These are phyloP conservation scores for Arge pagana DNA, from an alignment of 2,888 invertebrate species.

Conservation along the genomic window DNA sequence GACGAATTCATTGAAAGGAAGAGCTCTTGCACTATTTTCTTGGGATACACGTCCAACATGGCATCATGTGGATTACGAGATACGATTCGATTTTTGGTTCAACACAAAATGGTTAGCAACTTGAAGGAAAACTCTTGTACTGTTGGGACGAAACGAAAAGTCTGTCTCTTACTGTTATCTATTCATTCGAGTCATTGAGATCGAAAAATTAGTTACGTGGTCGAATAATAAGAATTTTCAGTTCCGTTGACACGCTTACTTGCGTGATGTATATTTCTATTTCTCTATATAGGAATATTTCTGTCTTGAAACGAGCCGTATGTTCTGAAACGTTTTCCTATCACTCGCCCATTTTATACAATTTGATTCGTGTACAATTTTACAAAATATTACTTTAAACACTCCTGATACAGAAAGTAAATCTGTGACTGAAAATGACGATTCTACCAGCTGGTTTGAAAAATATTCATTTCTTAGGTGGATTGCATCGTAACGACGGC, in stretches of 20 bases:
- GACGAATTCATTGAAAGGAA: conserved; percentile 80
- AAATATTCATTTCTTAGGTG: conserved; percentile 68
- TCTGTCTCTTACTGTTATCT: no score
- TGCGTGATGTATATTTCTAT: no score
- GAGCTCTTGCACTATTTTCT: conserved; percentile 89
- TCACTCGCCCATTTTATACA: no score
- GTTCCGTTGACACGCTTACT: no score
- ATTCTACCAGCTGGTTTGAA: conserved; percentile 7
- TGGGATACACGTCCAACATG: conserved; percentile 97
- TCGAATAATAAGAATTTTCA: no score
- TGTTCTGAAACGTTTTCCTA: no score
- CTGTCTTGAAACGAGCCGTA: no score
- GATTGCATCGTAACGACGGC: conserved; percentile 98
- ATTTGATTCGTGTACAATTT: neutral
- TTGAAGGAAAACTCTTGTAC: no score
- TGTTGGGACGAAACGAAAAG: no score
- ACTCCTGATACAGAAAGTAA: conserved; percentile 1
- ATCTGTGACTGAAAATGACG: neutral
- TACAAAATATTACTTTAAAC: neutral
- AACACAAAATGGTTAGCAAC: conserved; percentile 73
- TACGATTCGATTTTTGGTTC: conserved; percentile 82
- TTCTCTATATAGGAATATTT: no score
- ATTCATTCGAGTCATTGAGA: no score
- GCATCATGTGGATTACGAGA: conserved; percentile 95
- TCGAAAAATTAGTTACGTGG: no score